These are phyloP conservation scores for Boloria selene DNA, from an alignment of 2,888 invertebrate genomes.

Conservation along the genomic window DNA sequence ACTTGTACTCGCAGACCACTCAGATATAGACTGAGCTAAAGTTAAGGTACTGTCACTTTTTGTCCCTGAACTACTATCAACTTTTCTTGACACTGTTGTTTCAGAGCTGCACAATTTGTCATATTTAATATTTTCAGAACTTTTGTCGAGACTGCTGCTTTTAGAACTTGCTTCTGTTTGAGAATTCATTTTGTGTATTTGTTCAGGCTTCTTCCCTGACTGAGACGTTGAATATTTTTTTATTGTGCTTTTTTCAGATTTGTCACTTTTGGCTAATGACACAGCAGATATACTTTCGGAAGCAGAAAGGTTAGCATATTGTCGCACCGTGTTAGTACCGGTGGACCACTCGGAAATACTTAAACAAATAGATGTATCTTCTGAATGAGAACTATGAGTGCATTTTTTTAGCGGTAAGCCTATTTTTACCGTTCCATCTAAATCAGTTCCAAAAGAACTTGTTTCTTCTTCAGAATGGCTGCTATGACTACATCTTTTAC, in stretches of 20 bases:
- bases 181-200: constrained; percentile 67
- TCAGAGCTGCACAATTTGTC: constrained; percentile 85
- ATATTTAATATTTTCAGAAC: constrained; percentile 79
- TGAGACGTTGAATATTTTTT: constrained; percentile 84
- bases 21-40: constrained; percentile 89
- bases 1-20: constrained; percentile 92
- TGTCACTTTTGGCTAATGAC: constrained; percentile 84
- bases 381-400: constrained; percentile 92
- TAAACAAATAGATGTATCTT: constrained; percentile 92
- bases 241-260: constrained; percentile 78
- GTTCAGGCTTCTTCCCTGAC: constrained; percentile 77
- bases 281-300: constrained; percentile 85
- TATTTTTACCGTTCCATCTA: constrained; percentile 91
- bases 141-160: constrained; percentile 83
- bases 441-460: constrained; percentile 88
- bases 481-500: constrained; percentile 85
- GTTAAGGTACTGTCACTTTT: constrained; percentile 91
- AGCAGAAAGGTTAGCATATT: constrained; percentile 89
- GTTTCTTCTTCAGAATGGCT: constrained; percentile 89
- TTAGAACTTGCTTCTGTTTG: constrained; percentile 81
- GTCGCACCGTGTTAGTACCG: constrained; percentile 91
- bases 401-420: constrained; percentile 91
- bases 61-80: constrained; percentile 86
- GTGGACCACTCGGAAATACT: constrained; percentile 95
- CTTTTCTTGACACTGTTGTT: constrained; percentile 76